phyloP scores from a whole-genome alignment of 2,797 vertebrate species.

The Dendrocincla tyrannina region DNA sequence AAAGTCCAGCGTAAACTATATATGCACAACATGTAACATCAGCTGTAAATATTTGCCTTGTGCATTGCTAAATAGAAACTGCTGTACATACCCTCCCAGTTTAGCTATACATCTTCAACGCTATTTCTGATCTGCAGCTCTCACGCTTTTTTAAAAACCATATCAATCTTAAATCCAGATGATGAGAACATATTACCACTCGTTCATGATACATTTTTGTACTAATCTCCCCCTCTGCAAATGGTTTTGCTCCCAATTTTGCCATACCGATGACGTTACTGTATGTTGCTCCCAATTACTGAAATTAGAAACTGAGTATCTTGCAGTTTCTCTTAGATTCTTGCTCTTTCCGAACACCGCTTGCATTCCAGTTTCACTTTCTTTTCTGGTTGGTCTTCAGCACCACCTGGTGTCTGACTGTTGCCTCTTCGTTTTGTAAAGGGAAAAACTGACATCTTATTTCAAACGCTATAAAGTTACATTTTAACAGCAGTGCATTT shows the following conservation, averaged over 20 bases:
- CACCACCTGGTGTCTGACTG: conserved; percentile 41
- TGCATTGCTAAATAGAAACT: background rate
- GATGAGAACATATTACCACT: background rate
- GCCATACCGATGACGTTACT: fast-evolving
- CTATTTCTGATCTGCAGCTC: background rate
- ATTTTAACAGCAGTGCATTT: background rate
- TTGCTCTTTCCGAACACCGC: background rate
- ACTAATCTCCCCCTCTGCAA: background rate
- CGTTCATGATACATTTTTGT: background rate
- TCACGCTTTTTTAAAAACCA: background rate
- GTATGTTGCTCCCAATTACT: background rate
- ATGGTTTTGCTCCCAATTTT: background rate
- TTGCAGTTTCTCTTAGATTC: background rate
- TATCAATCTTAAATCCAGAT: background rate
- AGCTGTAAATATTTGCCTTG: background rate
- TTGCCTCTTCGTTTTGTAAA: background rate
- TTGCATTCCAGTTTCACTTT: background rate
- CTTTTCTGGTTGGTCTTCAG: background rate
- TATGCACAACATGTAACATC: fast-evolving
- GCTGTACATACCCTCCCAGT: background rate
- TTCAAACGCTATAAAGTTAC: background rate
- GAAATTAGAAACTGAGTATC: background rate
- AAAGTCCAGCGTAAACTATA: background rate
- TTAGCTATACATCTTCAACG: background rate
- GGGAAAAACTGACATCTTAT: background rate